Evolutionary conservation across 2,113 vertebrate genomes (phyloP).

Genomic region (Menidia beryllina): DNA sequence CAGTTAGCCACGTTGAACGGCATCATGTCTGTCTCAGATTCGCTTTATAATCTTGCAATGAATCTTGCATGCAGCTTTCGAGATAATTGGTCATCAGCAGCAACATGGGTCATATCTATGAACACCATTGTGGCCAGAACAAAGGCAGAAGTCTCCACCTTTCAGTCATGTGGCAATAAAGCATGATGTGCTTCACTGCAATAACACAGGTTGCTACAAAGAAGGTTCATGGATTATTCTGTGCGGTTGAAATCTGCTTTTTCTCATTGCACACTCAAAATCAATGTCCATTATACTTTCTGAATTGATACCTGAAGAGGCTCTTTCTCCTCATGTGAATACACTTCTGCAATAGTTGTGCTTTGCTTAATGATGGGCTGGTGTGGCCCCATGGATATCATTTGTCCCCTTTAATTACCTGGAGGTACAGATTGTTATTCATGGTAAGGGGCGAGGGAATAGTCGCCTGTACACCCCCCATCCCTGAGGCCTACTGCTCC

Average conservation of each 20-base stretch:
- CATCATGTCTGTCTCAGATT: conserved; percentile 44
- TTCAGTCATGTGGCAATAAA: conserved; percentile 53
- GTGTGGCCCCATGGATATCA: conserved; percentile 62
- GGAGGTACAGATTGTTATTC: conserved; percentile 77
- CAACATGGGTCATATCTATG: conserved; percentile 30
- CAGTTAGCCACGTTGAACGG: background rate
- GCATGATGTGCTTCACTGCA: conserved; percentile 29
- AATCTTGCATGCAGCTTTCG: conserved; percentile 4
- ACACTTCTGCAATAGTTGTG: conserved; percentile 65
- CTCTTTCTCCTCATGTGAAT: conserved; percentile 57
- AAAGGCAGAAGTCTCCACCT: conserved; percentile 31
- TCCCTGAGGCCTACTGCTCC: conserved; percentile 64
- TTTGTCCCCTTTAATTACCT: conserved; percentile 79
- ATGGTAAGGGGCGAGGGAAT: conserved; percentile 70
- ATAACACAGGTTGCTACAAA: conserved; percentile 39
- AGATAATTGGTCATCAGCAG: conserved; percentile 22
- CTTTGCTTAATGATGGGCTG: conserved; percentile 77
- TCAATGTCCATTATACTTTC: conserved; percentile 79
- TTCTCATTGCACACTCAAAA: conserved; percentile 70
- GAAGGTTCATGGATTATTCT: conserved; percentile 54
- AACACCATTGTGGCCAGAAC: conserved; percentile 33
- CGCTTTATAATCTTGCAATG: conserved; percentile 37
- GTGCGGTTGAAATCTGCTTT: conserved; percentile 52
- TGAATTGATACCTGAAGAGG: conserved; percentile 53
- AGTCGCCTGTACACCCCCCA: conserved; percentile 33